Evolutionary conservation across 2,888 invertebrate species (phyloP), one percentile per base, ranked within the genome.

Genomic region (Cephus nigrinus): DNA sequence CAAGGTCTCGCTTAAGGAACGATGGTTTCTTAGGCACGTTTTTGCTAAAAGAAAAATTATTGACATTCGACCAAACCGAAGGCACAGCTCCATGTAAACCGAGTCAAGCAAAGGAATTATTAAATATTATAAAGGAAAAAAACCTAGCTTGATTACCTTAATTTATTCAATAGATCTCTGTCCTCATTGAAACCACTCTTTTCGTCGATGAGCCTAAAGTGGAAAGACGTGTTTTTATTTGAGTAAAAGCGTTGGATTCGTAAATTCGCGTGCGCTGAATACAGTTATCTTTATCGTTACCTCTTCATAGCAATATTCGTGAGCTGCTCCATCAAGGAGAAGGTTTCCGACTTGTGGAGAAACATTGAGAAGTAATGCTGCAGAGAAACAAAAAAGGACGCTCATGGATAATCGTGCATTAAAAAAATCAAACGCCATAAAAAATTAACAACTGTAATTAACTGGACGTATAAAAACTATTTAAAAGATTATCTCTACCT

Each of bases 231-330:
- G 23, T 55, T 55, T 55, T 55, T 23, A 55, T 23, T 55, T 55
- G 71, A 9, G 9, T 71, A 31, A 71, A 71, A 31, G 30, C 31
- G 23, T 23, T 9, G 3, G 23, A 55, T 23, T 2, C 23, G 55
- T 40, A 40, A 15, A 15, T 40, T 40, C 5, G 15, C 40, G 40
- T 40, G 40, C 5, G 5, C 40, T 5, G 40, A 40, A 40, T 40
- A 40, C 40, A 15, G 40, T 55, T 55, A 5, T 23, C 9, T 9
- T 23, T 55, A 34, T 83, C 85, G 93, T 93, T 90, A 95, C 95
- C 96, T 95, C 93, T 98, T 98, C 95, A 99, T 98, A 78, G 99
- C 98, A 92, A 99, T 95, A 93, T 99, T 99, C 76, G 98, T 97
- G 71, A 99, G 93, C 91, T 99, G 99, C 88, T 98, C 97, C 95